These are phyloP conservation scores for Pegoplata infirma DNA, from an alignment of 2,888 invertebrate species.

Conservation along the genomic window DNA sequence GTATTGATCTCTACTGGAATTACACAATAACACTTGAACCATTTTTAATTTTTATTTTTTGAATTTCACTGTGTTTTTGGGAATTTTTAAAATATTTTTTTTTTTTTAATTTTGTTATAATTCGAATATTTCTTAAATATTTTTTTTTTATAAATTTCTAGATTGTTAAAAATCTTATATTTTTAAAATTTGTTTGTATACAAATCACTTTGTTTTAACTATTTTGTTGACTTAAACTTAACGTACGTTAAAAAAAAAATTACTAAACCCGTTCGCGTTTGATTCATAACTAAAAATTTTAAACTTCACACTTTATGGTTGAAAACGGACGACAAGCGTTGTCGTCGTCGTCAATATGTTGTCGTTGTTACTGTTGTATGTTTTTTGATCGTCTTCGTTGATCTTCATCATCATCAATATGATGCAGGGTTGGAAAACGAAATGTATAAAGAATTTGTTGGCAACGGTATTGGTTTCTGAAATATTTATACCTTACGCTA, in stretches of 20 bases:
- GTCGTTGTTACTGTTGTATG: not conserved
- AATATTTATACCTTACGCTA: no score
- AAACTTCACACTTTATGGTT: constrained; percentile 43
- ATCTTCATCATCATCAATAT: constrained; percentile 24
- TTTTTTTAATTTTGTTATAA: not conserved
- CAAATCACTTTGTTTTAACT: constrained; percentile 1
- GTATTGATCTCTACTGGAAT: constrained; percentile 63
- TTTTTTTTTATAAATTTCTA: not conserved
- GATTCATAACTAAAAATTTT: constrained; percentile 58
- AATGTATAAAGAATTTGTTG: no score
- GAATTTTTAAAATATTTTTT: constrained; percentile 1
- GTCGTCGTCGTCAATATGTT: constrained; percentile 2
- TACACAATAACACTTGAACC: constrained; percentile 63
- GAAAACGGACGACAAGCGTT: constrained; percentile 57
- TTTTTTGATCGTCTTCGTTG: not conserved
- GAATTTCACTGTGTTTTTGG: not conserved
- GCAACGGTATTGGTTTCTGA: no score
- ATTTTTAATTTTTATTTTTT: constrained; percentile 42
- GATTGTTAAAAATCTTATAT: not conserved
- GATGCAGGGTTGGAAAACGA: no score
- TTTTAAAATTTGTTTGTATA: not conserved
- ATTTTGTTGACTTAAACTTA: no score
- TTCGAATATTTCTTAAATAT: constrained; percentile 3
- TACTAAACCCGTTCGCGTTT: constrained; percentile 53
- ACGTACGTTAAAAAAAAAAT: not conserved